Evolutionary conservation across 1,140 invertebrate genomes (phyloP).

Genomic region (Penaeus vannamei): DNA sequence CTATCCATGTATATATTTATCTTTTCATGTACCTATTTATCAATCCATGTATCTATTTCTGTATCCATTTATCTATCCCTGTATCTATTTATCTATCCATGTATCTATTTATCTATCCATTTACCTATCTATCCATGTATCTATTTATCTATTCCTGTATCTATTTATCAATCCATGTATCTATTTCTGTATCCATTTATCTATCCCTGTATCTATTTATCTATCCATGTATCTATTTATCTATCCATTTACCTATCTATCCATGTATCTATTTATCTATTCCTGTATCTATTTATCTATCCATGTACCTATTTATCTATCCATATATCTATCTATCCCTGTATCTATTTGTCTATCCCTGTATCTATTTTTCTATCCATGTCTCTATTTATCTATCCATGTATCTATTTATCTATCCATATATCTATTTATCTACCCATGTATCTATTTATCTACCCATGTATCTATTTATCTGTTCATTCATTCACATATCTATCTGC

Average conservation of each 20-base stretch:
- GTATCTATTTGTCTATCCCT: neutral
- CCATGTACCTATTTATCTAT: too few relatives aligned
- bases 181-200: neutral
- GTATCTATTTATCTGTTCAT: conserved; percentile 1
- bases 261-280: conserved; percentile 5
- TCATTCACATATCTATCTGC: neutral
- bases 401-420: too few relatives aligned
- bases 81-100: conserved; percentile 1
- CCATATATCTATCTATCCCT: neutral
- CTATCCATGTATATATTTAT: too few relatives aligned
- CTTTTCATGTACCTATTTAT: too few relatives aligned
- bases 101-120: conserved; percentile 2
- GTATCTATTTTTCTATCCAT: neutral
- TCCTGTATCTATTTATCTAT: too few relatives aligned
- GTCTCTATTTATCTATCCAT: conserved; percentile 1
- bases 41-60: neutral
- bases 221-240: conserved; percentile 6
- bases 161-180: neutral
- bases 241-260: neutral
- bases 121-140: neutral
- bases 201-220: too few relatives aligned
- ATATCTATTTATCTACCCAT: too few relatives aligned
- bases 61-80: neutral
- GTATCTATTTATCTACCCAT: neutral
- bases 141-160: conserved; percentile 3